phyloP scores from a whole-genome alignment of 2,888 invertebrate species.

The Pteria penguin region DNA sequence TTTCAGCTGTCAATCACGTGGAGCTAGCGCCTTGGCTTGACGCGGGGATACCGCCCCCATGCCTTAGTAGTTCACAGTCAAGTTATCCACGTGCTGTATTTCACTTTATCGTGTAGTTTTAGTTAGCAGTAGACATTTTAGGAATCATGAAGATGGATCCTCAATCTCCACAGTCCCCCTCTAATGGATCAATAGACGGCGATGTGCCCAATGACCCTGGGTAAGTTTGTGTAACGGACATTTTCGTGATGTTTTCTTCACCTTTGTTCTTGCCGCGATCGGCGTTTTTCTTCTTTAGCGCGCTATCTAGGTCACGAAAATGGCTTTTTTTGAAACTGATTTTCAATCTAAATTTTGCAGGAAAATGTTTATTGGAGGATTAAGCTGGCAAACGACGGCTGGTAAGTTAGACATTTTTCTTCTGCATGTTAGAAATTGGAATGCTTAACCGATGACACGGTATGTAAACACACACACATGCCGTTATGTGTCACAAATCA shows the following conservation, averaged over 20 bases:
- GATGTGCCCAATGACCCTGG: constrained; percentile 97
- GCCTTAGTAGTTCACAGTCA: constrained; percentile 63
- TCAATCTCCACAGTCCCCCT: constrained; percentile 64
- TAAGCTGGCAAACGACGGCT: constrained; percentile 99
- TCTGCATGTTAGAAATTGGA: too few species aligned
- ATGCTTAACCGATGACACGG: background rate
- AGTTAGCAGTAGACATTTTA: constrained; percentile 64
- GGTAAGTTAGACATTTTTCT: constrained; percentile 85
- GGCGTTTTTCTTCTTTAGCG: constrained; percentile 55
- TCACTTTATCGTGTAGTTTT: constrained; percentile 66
- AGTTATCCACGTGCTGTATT: constrained; percentile 63
- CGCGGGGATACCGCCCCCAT: constrained; percentile 73
- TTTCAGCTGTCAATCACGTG: constrained; percentile 67
- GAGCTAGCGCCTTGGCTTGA: constrained; percentile 66
- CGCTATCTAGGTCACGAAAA: constrained; percentile 64
- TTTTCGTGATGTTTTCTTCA: constrained; percentile 85
- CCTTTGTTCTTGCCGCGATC: constrained; percentile 48
- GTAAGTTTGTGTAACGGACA: constrained; percentile 83
- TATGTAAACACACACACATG: constrained; percentile 18
- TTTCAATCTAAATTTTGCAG: constrained; percentile 87
- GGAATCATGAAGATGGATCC: constrained; percentile 75
- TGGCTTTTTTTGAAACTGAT: constrained; percentile 49
- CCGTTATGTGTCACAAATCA: constrained; percentile 44
- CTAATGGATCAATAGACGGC: constrained; percentile 83
- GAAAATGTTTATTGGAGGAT: constrained; percentile 99